phyloP scores from a whole-genome alignment of 53 echinoderm and acorn worm genomes.

The Antedon mediterranea region DNA sequence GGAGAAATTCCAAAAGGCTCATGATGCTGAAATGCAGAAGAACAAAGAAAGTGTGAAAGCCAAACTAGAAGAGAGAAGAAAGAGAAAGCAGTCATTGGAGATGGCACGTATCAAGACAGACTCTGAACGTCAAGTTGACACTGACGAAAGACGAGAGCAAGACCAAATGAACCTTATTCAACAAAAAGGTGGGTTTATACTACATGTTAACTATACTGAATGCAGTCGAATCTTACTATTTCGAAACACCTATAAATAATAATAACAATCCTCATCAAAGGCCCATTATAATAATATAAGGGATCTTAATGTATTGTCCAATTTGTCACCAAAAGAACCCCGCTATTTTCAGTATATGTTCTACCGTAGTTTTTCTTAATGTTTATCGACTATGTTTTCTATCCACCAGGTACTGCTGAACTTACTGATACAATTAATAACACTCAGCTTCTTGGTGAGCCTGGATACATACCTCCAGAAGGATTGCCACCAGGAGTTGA shows the following conservation, averaged over 20 bases:
- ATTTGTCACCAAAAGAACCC: too few relatives aligned
- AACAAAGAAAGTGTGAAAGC: constrained; percentile 45
- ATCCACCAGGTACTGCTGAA: constrained; percentile 55
- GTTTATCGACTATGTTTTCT: background rate
- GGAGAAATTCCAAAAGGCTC: constrained; percentile 43
- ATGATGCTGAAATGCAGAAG: constrained; percentile 48
- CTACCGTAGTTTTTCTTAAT: too few relatives aligned
- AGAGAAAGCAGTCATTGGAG: constrained; percentile 56
- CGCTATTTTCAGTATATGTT: too few relatives aligned
- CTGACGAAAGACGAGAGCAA: constrained; percentile 62
- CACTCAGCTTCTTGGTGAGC: constrained; percentile 57
- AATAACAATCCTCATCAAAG: too few relatives aligned
- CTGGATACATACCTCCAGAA: constrained; percentile 20
- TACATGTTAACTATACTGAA: too few relatives aligned
- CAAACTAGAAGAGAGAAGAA: constrained; percentile 57
- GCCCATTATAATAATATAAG: too few relatives aligned
- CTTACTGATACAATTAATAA: constrained; percentile 72
- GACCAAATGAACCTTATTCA: constrained; percentile 79
- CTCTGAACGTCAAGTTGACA: constrained; percentile 33
- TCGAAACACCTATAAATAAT: too few relatives aligned
- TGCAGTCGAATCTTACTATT: too few relatives aligned
- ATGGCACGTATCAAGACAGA: constrained; percentile 42
- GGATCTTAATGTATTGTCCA: too few relatives aligned
- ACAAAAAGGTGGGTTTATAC: constrained; percentile 80
- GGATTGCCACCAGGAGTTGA: constrained; percentile 55